Evolutionary conservation across 2,797 vertebrate genomes (phyloP).

Genomic region (Onychomys torridus): DNA sequence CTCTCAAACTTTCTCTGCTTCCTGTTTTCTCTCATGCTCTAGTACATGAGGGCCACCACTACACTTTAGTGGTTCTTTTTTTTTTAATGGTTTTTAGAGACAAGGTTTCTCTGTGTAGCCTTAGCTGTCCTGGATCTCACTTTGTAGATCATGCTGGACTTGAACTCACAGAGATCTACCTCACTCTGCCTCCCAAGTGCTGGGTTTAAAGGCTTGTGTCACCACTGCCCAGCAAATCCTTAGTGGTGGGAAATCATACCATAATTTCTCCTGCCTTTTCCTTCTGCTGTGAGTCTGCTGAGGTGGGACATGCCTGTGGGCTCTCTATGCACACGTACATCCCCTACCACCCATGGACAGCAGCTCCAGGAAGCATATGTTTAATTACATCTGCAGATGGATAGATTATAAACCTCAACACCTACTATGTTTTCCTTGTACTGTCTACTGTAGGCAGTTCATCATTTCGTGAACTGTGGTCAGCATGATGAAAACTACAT

Average conservation of each 20-base stretch:
- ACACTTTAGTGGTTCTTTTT: not conserved
- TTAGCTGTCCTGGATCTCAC: no score
- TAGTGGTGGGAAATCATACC: not conserved
- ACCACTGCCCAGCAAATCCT: not conserved
- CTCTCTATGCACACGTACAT: accelerated
- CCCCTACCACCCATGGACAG: not conserved
- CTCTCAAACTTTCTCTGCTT: not conserved
- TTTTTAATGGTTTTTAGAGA: not conserved
- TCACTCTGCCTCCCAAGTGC: not conserved
- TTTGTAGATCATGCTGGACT: not conserved
- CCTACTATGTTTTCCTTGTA: slow-evolving; percentile 17
- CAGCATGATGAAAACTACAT: not conserved
- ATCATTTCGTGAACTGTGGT: not conserved
- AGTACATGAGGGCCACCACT: not conserved
- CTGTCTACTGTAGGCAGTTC: not conserved
- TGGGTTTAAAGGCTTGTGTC: not conserved
- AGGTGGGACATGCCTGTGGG: no score
- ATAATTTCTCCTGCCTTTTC: not conserved
- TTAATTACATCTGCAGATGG: not conserved
- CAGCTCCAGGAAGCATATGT: not conserved
- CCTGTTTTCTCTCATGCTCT: not conserved
- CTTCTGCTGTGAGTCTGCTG: not conserved
- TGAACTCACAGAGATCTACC: not conserved
- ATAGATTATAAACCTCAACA: not conserved
- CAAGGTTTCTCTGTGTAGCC: not conserved